Base-by-base conservation (phyloP, 2,888 invertebrate genomes). In the Anticlea derivata region DNA sequence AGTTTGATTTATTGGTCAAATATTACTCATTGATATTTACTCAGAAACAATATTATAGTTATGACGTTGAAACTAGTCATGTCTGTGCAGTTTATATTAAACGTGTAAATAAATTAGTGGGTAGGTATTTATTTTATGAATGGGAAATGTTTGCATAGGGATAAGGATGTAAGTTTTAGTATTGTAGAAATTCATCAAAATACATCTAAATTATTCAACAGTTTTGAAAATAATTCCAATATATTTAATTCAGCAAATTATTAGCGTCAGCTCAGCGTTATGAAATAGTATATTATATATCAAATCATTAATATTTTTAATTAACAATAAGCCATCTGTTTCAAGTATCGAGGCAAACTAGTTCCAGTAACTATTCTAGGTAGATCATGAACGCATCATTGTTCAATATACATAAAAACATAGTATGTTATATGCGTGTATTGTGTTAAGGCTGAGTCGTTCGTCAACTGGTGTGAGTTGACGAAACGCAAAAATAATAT, bases 331-430 rank as follows among this genome's bases (percentile, higher is more conserved):
- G 61, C 63, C 72, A 79, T 80, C 66, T 55, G 68, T 78, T 78
- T 69, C 73, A 69, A 69, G 65, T 64, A 70, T 61, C 78, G 80
- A 83, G 80, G 78, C 70, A 68, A 83, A 83, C 83, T 40, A 50
- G 58, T 56, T 54, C 5, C 31, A 27, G 31, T 44, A 38, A 29
- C 30, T 53, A 48, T 51, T 48, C 46, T 58, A 39, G 23, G 44
- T 35, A 41, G 31, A 40, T 59, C 50, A 50, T 58, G 48, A 53
- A 63, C 62, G 55, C 63, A 64, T 72, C 68, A 65, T 67, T 70
- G 65, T 70, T 50, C 37, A 17, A 11, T 37, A 38, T 11, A 30
- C 37, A 43, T 26, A 45, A 35, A 35, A 23, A 7, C 7, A 17
- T 35, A 17, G 5, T 44, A 34, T 3, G 22, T 20, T 22, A 34